These are phyloP conservation scores for Smutsia gigantea DNA, from an alignment of 2,797 vertebrate genomes.

Conservation along the genomic window DNA sequence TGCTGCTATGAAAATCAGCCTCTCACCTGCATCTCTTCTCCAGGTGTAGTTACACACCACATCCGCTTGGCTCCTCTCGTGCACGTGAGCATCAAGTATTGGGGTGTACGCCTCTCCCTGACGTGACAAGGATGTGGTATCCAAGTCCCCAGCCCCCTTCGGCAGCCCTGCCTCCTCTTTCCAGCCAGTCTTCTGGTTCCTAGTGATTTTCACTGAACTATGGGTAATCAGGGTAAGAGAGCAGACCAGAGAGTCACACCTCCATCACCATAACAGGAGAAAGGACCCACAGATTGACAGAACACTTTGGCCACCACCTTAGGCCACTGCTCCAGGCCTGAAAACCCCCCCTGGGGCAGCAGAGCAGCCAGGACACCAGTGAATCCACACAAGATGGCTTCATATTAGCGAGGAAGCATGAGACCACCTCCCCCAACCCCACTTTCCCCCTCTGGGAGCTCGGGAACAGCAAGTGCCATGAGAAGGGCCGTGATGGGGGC, in stretches of 20 bases:
- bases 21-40: slow-evolving; percentile 23
- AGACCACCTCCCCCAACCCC: neutral
- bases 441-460: neutral
- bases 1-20: neutral
- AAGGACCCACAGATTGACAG: neutral
- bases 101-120: rapidly evolving
- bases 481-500: neutral
- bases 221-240: neutral
- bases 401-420: neutral
- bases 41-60: neutral
- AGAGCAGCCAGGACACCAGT: neutral
- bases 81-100: neutral
- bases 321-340: neutral
- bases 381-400: neutral
- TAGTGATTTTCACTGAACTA: neutral
- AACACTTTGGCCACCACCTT: neutral
- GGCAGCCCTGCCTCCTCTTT: neutral
- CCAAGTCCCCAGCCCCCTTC: neutral
- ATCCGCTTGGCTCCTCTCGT: neutral
- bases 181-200: neutral
- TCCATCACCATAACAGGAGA: neutral
- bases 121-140: neutral
- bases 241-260: neutral
- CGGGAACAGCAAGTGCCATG: neutral
- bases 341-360: neutral